Conservation (phyloP, 1,140 invertebrate genomes). For the Amyelois transitella region DNA sequence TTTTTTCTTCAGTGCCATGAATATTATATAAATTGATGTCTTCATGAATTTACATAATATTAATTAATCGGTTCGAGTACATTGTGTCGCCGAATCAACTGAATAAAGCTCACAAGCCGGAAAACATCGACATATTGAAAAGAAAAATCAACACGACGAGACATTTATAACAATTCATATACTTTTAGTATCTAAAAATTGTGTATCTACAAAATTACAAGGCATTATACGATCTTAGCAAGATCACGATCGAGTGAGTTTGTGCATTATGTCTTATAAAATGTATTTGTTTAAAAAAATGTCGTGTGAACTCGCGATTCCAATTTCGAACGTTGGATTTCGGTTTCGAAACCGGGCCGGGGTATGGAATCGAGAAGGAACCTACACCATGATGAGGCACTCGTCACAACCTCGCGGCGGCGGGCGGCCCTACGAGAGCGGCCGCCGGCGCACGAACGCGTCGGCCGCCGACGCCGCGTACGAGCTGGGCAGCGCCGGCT, state of each 20-base stretch:
- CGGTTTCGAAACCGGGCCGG: too few species aligned
- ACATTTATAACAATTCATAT: constrained; percentile 31
- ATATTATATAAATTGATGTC: too few species aligned
- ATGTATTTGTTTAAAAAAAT: not conserved
- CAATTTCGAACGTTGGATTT: too few species aligned
- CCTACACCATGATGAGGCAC: too few species aligned
- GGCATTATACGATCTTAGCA: constrained; percentile 39
- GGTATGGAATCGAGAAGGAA: too few species aligned
- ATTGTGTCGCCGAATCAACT: not conserved
- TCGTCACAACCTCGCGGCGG: too few species aligned
- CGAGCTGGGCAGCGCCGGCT: constrained; percentile 73
- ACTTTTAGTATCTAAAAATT: constrained; percentile 30
- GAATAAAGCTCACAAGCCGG: not conserved
- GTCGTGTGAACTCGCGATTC: not conserved
- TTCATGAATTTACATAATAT: not conserved
- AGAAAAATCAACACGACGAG: not conserved
- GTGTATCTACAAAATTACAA: constrained; percentile 51
- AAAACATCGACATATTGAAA: not conserved
- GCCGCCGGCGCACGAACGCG: constrained; percentile 56
- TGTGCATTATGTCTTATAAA: constrained; percentile 27
- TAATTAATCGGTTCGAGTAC: not conserved
- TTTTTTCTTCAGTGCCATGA: not conserved
- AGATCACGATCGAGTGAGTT: constrained; percentile 34
- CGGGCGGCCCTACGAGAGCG: constrained; percentile 43
- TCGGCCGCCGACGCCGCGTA: constrained; percentile 62